Evolutionary conservation across 2,888 invertebrate genomes (phyloP).

Genomic region (Agrochola lychnidis): DNA sequence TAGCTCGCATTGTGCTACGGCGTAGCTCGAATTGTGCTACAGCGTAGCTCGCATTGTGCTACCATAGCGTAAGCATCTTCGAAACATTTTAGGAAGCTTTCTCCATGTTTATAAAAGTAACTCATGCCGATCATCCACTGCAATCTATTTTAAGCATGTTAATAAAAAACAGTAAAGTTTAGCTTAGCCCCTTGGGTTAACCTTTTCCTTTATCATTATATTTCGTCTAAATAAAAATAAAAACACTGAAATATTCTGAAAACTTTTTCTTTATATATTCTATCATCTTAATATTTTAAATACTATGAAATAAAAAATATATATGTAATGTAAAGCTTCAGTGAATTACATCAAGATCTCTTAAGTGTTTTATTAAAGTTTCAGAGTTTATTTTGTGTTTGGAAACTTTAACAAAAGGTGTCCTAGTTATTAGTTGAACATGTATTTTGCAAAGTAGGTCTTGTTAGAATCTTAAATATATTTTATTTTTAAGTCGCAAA

Average conservation of each 20-base stretch:
- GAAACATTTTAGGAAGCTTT: neutral
- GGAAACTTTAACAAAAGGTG: slow-evolving; percentile 38
- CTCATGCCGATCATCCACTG: neutral
- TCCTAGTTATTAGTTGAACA: slow-evolving; percentile 14
- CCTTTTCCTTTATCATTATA: too few relatives aligned
- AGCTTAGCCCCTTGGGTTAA: neutral
- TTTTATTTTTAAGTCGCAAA: neutral
- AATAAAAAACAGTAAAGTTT: neutral
- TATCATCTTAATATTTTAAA: neutral
- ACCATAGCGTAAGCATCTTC: neutral
- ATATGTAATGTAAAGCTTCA: neutral
- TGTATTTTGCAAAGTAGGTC: neutral
- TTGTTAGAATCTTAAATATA: neutral
- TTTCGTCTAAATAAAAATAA: neutral
- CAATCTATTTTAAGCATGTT: too few relatives aligned
- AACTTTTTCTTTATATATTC: neutral
- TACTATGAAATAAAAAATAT: neutral
- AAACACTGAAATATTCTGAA: neutral
- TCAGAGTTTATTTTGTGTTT: slow-evolving; percentile 34
- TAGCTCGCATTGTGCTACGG: neutral
- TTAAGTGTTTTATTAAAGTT: slow-evolving; percentile 25
- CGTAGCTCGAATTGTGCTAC: neutral
- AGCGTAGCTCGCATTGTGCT: neutral
- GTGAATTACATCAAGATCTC: slow-evolving; percentile 34
- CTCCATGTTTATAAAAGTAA: too few relatives aligned